Conservation (phyloP, 2,113 vertebrate species). For the Pteropus alecto region DNA sequence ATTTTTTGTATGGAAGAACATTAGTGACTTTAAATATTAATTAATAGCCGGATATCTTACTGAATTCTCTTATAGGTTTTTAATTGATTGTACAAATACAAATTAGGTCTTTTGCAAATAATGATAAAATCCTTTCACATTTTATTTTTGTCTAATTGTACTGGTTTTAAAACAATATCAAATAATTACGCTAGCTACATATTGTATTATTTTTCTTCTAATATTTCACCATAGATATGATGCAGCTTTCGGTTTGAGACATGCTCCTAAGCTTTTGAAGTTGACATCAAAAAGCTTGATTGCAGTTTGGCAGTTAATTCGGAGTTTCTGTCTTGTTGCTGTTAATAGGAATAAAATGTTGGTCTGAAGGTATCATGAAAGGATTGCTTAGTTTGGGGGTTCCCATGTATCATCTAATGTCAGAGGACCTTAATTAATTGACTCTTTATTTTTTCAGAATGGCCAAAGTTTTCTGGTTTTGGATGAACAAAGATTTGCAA, state of each 20-base stretch:
- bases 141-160: not conserved
- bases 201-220: not conserved
- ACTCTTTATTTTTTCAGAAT: conserved; percentile 84
- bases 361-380: not conserved
- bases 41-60: not conserved
- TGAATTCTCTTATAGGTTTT: conserved; percentile 8
- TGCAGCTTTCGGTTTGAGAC: not conserved
- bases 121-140: conserved; percentile 23
- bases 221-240: not conserved
- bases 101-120: not conserved
- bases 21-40: conserved; percentile 12
- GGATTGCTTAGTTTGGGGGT: not conserved
- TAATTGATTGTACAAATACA: not conserved
- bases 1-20: not conserved
- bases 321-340: not conserved
- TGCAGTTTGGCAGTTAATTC: not conserved
- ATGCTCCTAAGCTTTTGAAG: not conserved
- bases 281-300: not conserved
- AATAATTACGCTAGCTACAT: not conserved
- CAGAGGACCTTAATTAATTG: not conserved
- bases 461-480: conserved; percentile 96
- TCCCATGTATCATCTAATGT: not conserved
- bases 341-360: not conserved
- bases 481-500: conserved; percentile 95
- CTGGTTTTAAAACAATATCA: conserved; percentile 4